Evolutionary conservation across 92 coral and sea anemone species (phyloP).

Genomic region (Galaxea fascicularis): DNA sequence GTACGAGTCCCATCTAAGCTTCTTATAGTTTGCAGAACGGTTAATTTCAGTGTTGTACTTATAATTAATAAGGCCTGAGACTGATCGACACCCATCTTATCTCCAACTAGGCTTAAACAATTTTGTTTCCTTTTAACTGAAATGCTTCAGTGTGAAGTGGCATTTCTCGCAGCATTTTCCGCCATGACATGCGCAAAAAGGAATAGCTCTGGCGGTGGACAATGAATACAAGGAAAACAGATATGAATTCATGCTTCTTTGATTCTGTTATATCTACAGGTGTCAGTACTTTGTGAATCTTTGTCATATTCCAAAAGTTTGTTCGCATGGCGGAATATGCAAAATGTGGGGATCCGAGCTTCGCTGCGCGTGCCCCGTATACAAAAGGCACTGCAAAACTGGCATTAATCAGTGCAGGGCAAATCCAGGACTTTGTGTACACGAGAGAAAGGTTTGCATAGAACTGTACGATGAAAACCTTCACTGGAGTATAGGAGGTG

Average conservation of each 20-base stretch:
- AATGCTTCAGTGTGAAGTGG: no score
- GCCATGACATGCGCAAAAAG: neutral
- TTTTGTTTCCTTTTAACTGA: no score
- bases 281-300: conserved; percentile 96
- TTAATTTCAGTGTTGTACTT: no score
- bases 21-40: no score
- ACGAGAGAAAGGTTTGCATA: conserved; percentile 73
- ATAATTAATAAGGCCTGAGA: no score
- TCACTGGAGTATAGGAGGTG: conserved; percentile 86
- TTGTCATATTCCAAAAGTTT: conserved; percentile 79
- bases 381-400: conserved; percentile 66
- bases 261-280: conserved; percentile 32
- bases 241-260: no score
- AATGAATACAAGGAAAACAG: neutral
- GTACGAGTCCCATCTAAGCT: no score
- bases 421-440: conserved; percentile 88
- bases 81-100: no score
- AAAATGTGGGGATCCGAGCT: conserved; percentile 86
- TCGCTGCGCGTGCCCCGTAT: conserved; percentile 78
- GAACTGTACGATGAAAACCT: conserved; percentile 81
- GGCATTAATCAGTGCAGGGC: conserved; percentile 95
- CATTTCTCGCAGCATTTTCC: no score
- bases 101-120: no score
- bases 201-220: neutral
- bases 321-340: conserved; percentile 77